Evolutionary conservation across 2,113 vertebrate species (phyloP).

Genomic region (Pollachius pollachius): DNA sequence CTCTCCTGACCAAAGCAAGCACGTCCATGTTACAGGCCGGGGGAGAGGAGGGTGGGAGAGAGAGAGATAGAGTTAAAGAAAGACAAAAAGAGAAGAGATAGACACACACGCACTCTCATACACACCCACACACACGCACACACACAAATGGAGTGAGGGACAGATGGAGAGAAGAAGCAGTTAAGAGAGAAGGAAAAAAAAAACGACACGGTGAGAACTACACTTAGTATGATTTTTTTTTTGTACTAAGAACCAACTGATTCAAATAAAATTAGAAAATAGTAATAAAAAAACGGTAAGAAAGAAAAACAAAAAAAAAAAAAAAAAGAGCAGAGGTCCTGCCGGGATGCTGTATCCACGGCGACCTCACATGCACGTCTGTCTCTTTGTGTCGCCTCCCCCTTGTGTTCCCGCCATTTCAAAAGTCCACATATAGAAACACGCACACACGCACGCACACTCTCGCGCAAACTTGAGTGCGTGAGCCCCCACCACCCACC

Average conservation of each 20-base stretch:
- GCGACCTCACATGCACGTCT: slow-evolving; percentile 77
- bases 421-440: slow-evolving; percentile 65
- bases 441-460: slow-evolving; percentile 55
- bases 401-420: slow-evolving; percentile 54
- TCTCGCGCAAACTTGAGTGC: slow-evolving; percentile 51
- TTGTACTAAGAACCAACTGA: slow-evolving; percentile 67
- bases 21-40: slow-evolving; percentile 51
- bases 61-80: slow-evolving; percentile 38
- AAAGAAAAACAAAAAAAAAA: slow-evolving; percentile 45
- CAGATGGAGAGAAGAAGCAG: slow-evolving; percentile 45
- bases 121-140: no score
- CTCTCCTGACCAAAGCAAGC: slow-evolving; percentile 75
- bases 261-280: slow-evolving; percentile 72
- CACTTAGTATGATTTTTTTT: slow-evolving; percentile 63
- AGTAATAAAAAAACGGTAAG: slow-evolving; percentile 65
- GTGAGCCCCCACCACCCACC: slow-evolving; percentile 15
- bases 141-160: slow-evolving; percentile 4
- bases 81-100: slow-evolving; percentile 34
- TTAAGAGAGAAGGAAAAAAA: not conserved
- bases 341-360: slow-evolving; percentile 61
- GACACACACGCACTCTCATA: not conserved
- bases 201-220: slow-evolving; percentile 47
- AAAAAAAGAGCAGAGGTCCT: slow-evolving; percentile 56
- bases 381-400: slow-evolving; percentile 55
- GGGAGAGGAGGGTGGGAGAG: slow-evolving; percentile 26